A percentile compares a stretch with the other conserved stretches of the same genome.
Conservation (phyloP, 2,888 invertebrate species). For the Heliconius sara region DNA sequence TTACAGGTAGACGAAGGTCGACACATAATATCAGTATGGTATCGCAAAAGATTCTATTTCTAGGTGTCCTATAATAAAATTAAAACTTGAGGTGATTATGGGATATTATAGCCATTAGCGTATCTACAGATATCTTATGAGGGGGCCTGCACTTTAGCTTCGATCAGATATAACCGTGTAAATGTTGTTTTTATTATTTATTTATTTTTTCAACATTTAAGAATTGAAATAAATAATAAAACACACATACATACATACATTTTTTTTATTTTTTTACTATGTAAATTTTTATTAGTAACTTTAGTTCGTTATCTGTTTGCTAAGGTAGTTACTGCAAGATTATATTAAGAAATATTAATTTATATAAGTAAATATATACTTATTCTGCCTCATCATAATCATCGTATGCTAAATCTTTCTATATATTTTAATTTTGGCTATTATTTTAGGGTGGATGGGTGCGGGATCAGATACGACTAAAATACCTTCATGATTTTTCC, state of each 20-base stretch:
- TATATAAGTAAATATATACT: too few relatives aligned
- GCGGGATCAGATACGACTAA: not conserved
- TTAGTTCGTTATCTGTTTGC: not conserved
- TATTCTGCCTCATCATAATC: too few relatives aligned
- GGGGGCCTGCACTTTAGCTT: too few relatives aligned
- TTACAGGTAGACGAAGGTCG: conserved; percentile 46
- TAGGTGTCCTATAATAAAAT: conserved; percentile 33
- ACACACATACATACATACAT: too few relatives aligned
- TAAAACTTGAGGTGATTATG: conserved; percentile 1
- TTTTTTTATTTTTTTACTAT: too few relatives aligned
- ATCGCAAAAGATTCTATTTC: conserved; percentile 35
- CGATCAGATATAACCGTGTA: too few relatives aligned
- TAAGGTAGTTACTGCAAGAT: not conserved
- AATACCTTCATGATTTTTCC: not conserved
- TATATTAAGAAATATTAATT: not conserved
- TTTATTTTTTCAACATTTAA: too few relatives aligned
- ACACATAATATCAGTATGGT: conserved; percentile 38
- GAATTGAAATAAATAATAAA: too few relatives aligned
- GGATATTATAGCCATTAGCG: not conserved
- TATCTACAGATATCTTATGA: too few relatives aligned
- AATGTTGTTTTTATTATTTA: too few relatives aligned
- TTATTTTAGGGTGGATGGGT: not conserved
- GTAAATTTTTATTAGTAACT: not conserved
- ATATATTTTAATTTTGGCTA: too few relatives aligned
- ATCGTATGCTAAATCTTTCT: too few relatives aligned